phyloP scores from a whole-genome alignment of 1,140 invertebrate species.

The Aphelinus atriplicis region DNA sequence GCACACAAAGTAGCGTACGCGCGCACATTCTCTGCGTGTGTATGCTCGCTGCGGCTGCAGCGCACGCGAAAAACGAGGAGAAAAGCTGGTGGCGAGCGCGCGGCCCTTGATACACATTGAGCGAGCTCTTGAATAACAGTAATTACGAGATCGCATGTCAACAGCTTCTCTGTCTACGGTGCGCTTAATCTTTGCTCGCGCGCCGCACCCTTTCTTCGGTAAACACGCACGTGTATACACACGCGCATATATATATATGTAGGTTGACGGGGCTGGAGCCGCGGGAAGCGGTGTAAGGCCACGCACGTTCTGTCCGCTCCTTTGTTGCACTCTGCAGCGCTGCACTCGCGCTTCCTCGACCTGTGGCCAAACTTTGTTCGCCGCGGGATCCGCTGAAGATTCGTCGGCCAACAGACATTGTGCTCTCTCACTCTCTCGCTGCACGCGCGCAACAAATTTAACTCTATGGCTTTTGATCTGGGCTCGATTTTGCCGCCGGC shows the following conservation, averaged over 20 bases:
- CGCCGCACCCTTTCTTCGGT: constrained; percentile 5
- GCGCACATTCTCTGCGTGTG: neutral
- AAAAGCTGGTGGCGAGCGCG: neutral
- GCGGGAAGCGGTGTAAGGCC: constrained; percentile 13
- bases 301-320: too few relatives aligned
- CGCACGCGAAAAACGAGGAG: neutral
- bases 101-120: too few relatives aligned
- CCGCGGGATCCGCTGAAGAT: too few relatives aligned
- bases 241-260: neutral
- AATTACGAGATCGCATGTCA: constrained; percentile 40
- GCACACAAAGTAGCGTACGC: constrained; percentile 1
- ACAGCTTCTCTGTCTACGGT: constrained; percentile 30
- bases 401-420: too few relatives aligned
- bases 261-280: neutral
- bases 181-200: constrained; percentile 10
- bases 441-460: too few relatives aligned
- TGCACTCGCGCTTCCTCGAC: neutral
- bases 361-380: neutral
- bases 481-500: too few relatives aligned
- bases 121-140: constrained; percentile 25
- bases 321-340: too few relatives aligned
- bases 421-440: too few relatives aligned
- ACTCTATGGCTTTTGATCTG: too few relatives aligned
- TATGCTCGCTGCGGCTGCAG: neutral
- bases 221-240: constrained; percentile 13